phyloP scores from a whole-genome alignment of 2,888 invertebrate genomes.

The Nesidiocoris tenuis region DNA sequence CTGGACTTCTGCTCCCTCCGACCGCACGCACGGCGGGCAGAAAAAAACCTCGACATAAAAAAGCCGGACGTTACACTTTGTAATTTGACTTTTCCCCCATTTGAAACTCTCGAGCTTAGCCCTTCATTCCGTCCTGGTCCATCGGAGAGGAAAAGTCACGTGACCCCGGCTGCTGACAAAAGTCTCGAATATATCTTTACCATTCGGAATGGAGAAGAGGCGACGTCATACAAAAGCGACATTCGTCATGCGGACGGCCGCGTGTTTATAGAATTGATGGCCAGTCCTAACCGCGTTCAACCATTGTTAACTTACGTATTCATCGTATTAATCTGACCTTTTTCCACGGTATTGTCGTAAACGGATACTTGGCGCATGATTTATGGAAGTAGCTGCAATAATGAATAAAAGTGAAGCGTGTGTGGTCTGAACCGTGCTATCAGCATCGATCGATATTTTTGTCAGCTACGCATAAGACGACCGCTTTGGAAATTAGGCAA shows the following conservation, averaged over 20 bases:
- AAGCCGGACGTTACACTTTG: conserved; percentile 29
- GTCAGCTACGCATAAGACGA: no score
- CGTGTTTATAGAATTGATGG: not conserved
- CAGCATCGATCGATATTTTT: no score
- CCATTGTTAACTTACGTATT: not conserved
- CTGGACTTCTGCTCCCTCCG: not conserved
- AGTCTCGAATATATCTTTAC: conserved; percentile 27
- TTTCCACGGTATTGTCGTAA: not conserved
- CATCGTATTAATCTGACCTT: not conserved
- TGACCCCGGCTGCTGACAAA: conserved; percentile 19
- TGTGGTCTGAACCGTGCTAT: not conserved
- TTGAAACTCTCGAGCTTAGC: not conserved
- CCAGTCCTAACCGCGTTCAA: not conserved
- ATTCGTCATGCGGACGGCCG: conserved; percentile 27
- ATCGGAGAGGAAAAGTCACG: conserved; percentile 35
- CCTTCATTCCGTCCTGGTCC: conserved; percentile 22
- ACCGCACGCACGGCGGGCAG: not conserved
- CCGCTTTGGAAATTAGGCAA: no score
- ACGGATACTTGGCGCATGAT: not conserved
- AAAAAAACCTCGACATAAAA: not conserved
- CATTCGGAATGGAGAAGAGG: not conserved
- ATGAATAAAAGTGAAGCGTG: not conserved
- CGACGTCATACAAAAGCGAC: conserved; percentile 20
- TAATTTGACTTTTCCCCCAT: conserved; percentile 33
- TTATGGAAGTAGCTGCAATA: not conserved